Conservation (phyloP, 2,113 vertebrate genomes). For the Abramis brama region DNA sequence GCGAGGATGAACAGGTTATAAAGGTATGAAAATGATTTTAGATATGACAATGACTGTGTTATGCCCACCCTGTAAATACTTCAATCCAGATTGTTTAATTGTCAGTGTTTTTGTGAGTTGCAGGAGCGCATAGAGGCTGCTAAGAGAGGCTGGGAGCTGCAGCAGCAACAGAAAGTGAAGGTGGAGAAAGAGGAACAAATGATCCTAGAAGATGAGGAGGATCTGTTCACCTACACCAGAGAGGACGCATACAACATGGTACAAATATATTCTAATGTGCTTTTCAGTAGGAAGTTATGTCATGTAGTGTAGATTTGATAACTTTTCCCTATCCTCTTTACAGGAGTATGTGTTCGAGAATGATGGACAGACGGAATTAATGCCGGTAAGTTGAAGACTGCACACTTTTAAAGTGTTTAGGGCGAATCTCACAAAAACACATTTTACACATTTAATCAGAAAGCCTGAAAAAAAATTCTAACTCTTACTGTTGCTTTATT, state of each 20-base stretch:
- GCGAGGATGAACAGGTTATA: slow-evolving; percentile 69
- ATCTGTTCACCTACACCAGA: slow-evolving; percentile 89
- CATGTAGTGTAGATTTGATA: background rate
- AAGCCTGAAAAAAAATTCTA: background rate
- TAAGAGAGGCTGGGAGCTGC: slow-evolving; percentile 85
- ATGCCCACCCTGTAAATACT: background rate
- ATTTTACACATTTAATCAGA: background rate
- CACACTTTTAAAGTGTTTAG: background rate
- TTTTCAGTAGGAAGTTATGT: background rate
- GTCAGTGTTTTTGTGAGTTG: slow-evolving; percentile 29
- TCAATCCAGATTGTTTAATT: background rate
- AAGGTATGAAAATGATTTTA: slow-evolving; percentile 64
- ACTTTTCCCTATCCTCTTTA: slow-evolving; percentile 36
- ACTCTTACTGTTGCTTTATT: slow-evolving; percentile 15
- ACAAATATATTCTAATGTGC: background rate
- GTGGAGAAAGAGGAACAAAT: slow-evolving; percentile 78
- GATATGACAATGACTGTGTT: background rate
- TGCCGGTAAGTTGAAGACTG: slow-evolving; percentile 80
- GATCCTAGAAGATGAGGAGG: slow-evolving; percentile 83
- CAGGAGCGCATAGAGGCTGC: slow-evolving; percentile 79
- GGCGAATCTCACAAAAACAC: background rate
- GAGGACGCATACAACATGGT: slow-evolving; percentile 95
- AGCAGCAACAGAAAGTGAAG: slow-evolving; percentile 82
- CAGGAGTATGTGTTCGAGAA: slow-evolving; percentile 90
- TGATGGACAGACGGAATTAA: slow-evolving; percentile 88